Evolutionary conservation across 2,888 invertebrate genomes (phyloP), one percentile per base, ranked within the genome.

Genomic region (Blastobasis lacticolella): DNA sequence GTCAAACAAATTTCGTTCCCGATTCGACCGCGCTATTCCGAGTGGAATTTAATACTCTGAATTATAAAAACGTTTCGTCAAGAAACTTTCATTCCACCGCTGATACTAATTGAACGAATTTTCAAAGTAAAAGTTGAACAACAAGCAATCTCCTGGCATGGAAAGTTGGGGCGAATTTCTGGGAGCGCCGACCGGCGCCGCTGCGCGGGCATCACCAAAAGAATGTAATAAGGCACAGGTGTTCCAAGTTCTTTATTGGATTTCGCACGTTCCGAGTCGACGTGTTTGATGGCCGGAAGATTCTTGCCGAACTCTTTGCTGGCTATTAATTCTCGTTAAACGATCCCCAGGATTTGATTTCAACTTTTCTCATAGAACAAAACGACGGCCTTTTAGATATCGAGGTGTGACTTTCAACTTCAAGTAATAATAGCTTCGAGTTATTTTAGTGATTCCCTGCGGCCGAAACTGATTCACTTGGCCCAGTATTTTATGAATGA

Each of bases 191-290:
- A 71, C 68, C 74, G 46, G 37, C 45, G 45, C 41, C 41, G 41
- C 41, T 1, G 41, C 41, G 41, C 73, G 73, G 78, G 79, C 75
- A 80, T 75, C 81, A 75, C 77, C 75, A 73, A 78, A 84, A 81
- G 87, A 87, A 88, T 87, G 87, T 86, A 86, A 88, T 87, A 87
- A 84, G 82, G 81, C 76, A 73, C 86, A 88, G 87, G 87, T 88
- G 86, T 75, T 73, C 74, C 75, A 73, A 78, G 72, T 84, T 83
- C 85, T 84, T 88, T 88, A 88, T 88, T 87, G 85, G 83, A 87
- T 88, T 86, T 85, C 80, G 78, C 81, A 78, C 85, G 83, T 81
- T 85, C 85, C 85, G 57, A 66, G 67, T 69, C 78, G 84, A 85
- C 85, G 83, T 86, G 81, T 81, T 80, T 83, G 86, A 86, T 85